A percentile compares a stretch with the other conserved stretches of the same genome.
These are phyloP conservation scores for Acanthisitta chloris DNA, from an alignment of 2,113 vertebrate genomes.

Conservation along the genomic window DNA sequence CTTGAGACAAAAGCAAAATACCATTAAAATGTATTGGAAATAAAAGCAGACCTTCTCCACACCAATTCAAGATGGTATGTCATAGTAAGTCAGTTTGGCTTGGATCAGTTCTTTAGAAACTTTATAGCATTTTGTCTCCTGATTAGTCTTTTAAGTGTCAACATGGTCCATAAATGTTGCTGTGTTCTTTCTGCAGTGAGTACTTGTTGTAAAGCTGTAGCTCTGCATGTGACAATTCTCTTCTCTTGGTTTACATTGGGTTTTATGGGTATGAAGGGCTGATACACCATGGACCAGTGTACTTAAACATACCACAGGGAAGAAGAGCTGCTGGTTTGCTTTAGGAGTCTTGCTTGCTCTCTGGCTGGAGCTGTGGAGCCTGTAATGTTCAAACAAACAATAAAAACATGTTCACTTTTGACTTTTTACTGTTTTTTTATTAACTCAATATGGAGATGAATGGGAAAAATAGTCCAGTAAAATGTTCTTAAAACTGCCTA, in stretches of 20 bases:
- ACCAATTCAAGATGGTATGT: background rate
- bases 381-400: fast-evolving
- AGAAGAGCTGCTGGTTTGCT: background rate
- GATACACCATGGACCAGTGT: background rate
- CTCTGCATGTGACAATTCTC: background rate
- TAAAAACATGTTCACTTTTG: background rate
- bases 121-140: background rate
- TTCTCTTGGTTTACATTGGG: background rate
- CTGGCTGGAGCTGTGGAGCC: background rate
- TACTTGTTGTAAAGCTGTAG: background rate
- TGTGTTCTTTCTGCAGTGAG: background rate
- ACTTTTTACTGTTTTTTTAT: background rate
- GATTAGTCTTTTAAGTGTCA: background rate
- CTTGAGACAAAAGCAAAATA: background rate
- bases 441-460: background rate
- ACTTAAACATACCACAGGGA: background rate
- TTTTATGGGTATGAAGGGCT: background rate
- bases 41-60: background rate
- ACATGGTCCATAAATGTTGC: background rate
- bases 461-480: background rate
- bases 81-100: background rate
- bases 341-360: background rate
- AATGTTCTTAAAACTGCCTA: background rate
- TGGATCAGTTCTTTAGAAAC: background rate
- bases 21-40: background rate